A percentile compares a stretch with the other conserved stretches of the same genome.
Evolutionary conservation across 1,140 invertebrate species (phyloP).

Genomic region (Macrobrachium rosenbergii): DNA sequence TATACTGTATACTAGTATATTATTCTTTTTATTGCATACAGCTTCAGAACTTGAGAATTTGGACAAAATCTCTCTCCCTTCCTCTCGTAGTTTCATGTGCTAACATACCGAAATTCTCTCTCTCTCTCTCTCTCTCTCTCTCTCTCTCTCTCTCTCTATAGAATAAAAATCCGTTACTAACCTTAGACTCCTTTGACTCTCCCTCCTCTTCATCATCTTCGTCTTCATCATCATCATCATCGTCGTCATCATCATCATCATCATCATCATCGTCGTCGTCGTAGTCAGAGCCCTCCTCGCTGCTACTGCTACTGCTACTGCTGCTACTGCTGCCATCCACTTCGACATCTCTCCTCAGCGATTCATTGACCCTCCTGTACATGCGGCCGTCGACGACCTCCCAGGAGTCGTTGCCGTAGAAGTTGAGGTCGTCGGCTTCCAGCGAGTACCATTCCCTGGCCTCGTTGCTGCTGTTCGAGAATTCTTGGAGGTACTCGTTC

Average conservation of each 20-base stretch:
- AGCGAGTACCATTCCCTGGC: slow-evolving; percentile 26
- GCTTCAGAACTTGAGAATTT: too few species aligned
- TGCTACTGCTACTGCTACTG: not conserved
- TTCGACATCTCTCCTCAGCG: not conserved
- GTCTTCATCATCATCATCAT: slow-evolving; percentile 46
- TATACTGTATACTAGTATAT: too few species aligned
- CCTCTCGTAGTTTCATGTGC: not conserved
- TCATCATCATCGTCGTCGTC: slow-evolving; percentile 42
- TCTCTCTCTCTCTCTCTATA: slow-evolving; percentile 19
- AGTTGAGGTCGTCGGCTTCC: slow-evolving; percentile 20
- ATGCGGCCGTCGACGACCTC: not conserved
- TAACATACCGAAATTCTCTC: not conserved
- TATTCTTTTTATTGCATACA: too few species aligned
- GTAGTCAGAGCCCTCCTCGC: slow-evolving; percentile 26
- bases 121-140: slow-evolving; percentile 34
- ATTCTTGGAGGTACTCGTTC: not conserved
- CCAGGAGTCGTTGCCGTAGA: slow-evolving; percentile 7
- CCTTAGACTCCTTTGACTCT: not conserved
- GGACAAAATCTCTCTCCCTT: slow-evolving; percentile 26
- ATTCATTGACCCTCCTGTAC: not conserved
- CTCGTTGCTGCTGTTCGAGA: slow-evolving; percentile 36
- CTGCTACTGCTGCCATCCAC: not conserved
- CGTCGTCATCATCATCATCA: slow-evolving; percentile 41
- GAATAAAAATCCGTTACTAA: not conserved
- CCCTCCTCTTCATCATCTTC: slow-evolving; percentile 41